Evolutionary conservation across 2,113 vertebrate genomes (phyloP).

Genomic region (Oryzias woworae): DNA sequence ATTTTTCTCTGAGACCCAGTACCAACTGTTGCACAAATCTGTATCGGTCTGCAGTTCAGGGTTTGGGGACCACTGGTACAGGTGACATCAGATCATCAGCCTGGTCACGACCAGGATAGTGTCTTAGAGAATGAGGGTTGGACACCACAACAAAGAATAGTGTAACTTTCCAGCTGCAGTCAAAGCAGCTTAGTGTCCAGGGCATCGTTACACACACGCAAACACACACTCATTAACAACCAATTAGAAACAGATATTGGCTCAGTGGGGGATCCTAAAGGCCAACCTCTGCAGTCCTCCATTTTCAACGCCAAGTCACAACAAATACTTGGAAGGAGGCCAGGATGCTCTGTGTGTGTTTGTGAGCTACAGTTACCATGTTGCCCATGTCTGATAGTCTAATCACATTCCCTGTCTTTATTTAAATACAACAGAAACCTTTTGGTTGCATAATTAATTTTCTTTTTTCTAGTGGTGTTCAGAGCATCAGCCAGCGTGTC

Average conservation of each 20-base stretch:
- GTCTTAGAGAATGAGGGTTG: too few relatives aligned
- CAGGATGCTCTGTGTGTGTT: constrained; percentile 28
- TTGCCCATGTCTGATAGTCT: constrained; percentile 34
- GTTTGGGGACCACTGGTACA: too few relatives aligned
- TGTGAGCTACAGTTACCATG: constrained; percentile 21
- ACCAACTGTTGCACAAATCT: too few relatives aligned
- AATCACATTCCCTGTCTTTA: constrained; percentile 33
- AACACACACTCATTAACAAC: constrained; percentile 67
- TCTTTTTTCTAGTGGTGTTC: constrained; percentile 54
- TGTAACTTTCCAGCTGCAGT: too few relatives aligned
- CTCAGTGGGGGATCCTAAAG: constrained; percentile 65
- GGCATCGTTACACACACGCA: constrained; percentile 6
- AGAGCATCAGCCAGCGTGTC: constrained; percentile 61
- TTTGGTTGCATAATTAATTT: constrained; percentile 38
- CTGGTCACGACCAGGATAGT: too few relatives aligned
- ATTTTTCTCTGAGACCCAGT: too few relatives aligned
- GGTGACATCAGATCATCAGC: too few relatives aligned
- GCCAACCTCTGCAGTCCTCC: constrained; percentile 54
- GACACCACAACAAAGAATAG: too few relatives aligned
- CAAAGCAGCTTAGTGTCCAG: too few relatives aligned
- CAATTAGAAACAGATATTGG: constrained; percentile 75
- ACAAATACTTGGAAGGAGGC: constrained; percentile 64
- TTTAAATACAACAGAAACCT: constrained; percentile 16
- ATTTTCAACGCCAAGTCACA: constrained; percentile 62
- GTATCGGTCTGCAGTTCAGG: too few relatives aligned